These are phyloP conservation scores for Luscinia luscinia DNA, from an alignment of 2,797 vertebrate species.

Conservation along the genomic window DNA sequence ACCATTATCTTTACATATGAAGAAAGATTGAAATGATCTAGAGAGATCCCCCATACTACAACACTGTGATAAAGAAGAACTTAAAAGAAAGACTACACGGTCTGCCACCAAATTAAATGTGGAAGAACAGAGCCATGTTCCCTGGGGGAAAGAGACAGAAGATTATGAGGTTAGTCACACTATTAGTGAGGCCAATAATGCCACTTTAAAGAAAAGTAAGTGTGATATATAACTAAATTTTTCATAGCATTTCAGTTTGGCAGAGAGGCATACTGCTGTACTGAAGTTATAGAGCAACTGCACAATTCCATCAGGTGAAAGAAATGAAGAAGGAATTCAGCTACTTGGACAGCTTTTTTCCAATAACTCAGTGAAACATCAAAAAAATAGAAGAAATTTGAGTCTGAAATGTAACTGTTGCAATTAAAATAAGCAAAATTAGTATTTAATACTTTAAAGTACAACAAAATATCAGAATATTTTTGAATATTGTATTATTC, in stretches of 20 bases:
- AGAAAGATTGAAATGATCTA: constrained; percentile 64
- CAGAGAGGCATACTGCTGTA: neutral
- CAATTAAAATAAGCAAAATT: neutral
- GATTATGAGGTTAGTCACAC: constrained; percentile 65
- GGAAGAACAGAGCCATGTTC: constrained; percentile 52
- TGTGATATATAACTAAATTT: constrained; percentile 32
- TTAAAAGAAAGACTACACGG: constrained; percentile 54
- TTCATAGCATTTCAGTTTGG: neutral
- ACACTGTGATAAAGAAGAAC: constrained; percentile 53
- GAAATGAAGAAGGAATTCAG: neutral
- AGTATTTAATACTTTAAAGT: neutral
- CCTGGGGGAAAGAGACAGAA: constrained; percentile 58
- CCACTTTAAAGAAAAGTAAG: constrained; percentile 55
- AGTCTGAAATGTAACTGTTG: neutral
- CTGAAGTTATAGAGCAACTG: neutral
- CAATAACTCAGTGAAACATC: neutral
- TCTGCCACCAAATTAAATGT: constrained; percentile 65
- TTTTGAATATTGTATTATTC: neutral
- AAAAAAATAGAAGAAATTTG: neutral
- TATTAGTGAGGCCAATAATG: constrained; percentile 60
- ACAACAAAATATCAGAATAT: neutral
- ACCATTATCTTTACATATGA: constrained; percentile 70
- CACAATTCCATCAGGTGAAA: neutral
- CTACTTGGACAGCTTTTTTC: neutral
- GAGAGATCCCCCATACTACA: constrained; percentile 52